These are phyloP conservation scores for Morus bassanus DNA, from an alignment of 2,797 vertebrate species.

Conservation along the genomic window DNA sequence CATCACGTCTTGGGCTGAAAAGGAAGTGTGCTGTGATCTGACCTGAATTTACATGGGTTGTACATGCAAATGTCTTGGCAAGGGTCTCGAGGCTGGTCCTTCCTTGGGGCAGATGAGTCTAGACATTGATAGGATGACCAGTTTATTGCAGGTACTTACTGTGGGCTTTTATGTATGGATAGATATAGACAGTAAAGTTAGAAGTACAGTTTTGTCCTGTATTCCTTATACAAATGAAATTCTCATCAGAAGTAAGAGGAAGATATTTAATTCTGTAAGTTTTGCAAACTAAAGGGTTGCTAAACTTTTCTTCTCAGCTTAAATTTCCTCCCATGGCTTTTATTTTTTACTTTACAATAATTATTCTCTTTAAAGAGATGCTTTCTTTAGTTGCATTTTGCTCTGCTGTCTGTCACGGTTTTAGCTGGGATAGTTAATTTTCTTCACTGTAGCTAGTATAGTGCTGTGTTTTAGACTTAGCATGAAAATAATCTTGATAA, in stretches of 20 bases:
- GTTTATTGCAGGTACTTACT: neutral
- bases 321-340: neutral
- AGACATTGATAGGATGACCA: neutral
- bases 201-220: neutral
- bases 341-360: neutral
- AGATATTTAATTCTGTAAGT: neutral
- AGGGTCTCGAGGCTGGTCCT: neutral
- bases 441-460: too few relatives aligned
- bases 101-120: neutral
- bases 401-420: neutral
- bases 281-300: neutral
- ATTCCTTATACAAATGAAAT: neutral
- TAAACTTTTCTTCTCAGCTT: neutral
- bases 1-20: neutral
- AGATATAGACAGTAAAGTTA: neutral
- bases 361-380: neutral
- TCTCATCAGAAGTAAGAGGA: neutral
- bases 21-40: neutral
- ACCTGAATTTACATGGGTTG: neutral
- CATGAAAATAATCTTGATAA: too few relatives aligned
- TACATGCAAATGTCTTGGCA: neutral
- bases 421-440: too few relatives aligned
- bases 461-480: too few relatives aligned
- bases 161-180: neutral
- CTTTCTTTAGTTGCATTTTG: neutral